These are phyloP conservation scores for Todiramphus chloris DNA, from an alignment of 2,113 vertebrate genomes.

Conservation along the genomic window DNA sequence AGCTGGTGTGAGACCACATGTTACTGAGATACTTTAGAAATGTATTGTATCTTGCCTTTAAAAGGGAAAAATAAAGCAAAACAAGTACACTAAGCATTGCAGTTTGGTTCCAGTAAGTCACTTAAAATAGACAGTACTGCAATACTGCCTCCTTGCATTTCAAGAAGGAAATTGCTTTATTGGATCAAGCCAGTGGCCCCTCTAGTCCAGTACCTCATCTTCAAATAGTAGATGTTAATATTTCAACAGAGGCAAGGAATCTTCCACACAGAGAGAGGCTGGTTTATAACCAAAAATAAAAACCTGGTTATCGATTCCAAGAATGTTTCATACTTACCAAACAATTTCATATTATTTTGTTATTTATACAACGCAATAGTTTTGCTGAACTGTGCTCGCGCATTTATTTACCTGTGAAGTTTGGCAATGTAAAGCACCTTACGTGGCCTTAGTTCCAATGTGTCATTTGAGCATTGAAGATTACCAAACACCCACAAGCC, in stretches of 20 bases:
- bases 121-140: background rate
- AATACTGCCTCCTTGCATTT: background rate
- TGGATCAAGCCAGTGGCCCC: background rate
- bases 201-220: background rate
- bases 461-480: background rate
- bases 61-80: background rate
- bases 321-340: background rate
- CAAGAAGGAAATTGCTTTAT: background rate
- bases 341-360: background rate
- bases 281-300: background rate
- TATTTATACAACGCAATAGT: background rate
- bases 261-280: background rate
- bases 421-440: background rate
- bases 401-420: background rate
- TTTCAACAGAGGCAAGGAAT: background rate
- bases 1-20: conserved; percentile 44
- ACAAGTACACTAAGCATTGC: background rate
- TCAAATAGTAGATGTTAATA: background rate
- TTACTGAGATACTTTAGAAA: conserved; percentile 34
- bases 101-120: background rate
- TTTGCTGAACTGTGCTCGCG: background rate
- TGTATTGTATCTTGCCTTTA: background rate
- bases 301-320: background rate
- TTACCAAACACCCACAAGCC: background rate
- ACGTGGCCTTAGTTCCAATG: background rate